Evolutionary conservation across 2,797 vertebrate species (phyloP).

Genomic region (Parauchenoglanis ngamensis): DNA sequence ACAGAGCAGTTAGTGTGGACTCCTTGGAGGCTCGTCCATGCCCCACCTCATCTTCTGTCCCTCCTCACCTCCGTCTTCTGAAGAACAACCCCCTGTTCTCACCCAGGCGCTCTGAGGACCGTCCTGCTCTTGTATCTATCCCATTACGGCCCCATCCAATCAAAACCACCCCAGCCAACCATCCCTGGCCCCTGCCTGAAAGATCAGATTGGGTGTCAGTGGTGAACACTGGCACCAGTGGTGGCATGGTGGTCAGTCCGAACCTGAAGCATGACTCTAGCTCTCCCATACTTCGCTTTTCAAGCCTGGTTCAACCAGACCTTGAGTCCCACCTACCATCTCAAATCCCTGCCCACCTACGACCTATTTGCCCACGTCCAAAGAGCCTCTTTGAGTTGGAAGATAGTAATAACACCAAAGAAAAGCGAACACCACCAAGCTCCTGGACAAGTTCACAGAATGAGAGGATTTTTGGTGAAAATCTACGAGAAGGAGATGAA

Average conservation of each 20-base stretch:
- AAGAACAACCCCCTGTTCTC: slow-evolving; percentile 50
- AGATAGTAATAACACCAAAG: slow-evolving; percentile 35
- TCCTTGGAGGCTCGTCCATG: slow-evolving; percentile 48
- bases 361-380: neutral
- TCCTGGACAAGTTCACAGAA: slow-evolving; percentile 24
- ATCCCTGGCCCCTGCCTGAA: slow-evolving; percentile 67
- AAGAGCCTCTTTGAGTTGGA: slow-evolving; percentile 54
- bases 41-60: slow-evolving; percentile 23
- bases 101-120: slow-evolving; percentile 52
- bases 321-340: slow-evolving; percentile 47
- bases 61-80: slow-evolving; percentile 40
- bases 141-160: slow-evolving; percentile 72
- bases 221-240: slow-evolving; percentile 19
- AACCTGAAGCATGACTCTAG: slow-evolving; percentile 46
- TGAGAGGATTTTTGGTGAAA: slow-evolving; percentile 60
- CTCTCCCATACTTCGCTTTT: slow-evolving; percentile 50
- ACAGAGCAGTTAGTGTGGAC: slow-evolving; percentile 61
- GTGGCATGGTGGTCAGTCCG: slow-evolving; percentile 39
- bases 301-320: slow-evolving; percentile 53
- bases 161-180: slow-evolving; percentile 53
- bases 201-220: slow-evolving; percentile 66
- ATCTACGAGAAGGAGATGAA: slow-evolving; percentile 39
- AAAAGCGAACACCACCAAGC: slow-evolving; percentile 44
- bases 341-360: neutral
- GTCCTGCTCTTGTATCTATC: slow-evolving; percentile 63